phyloP scores from a whole-genome alignment of 2,888 invertebrate species.

The Lycaena phlaeas region DNA sequence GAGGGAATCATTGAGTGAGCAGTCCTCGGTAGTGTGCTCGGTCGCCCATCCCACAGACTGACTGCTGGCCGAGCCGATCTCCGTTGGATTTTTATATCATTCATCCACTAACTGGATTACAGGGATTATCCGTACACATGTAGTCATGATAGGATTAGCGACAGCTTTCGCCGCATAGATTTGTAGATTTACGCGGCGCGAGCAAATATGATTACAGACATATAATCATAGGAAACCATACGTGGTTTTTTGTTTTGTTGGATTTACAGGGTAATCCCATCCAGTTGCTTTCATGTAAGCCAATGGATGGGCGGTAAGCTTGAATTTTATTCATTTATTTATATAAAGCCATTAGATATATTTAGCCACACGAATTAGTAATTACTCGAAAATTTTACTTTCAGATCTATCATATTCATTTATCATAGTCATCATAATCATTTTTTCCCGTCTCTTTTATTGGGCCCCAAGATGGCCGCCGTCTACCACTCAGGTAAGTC shows the following conservation, averaged over 20 bases:
- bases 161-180: slow-evolving; percentile 51
- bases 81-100: slow-evolving; percentile 46
- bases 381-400: too few species aligned
- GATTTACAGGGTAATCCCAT: slow-evolving; percentile 7
- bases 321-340: neutral
- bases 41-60: slow-evolving; percentile 58
- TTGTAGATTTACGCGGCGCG: slow-evolving; percentile 35
- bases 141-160: slow-evolving; percentile 59
- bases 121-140: slow-evolving; percentile 48
- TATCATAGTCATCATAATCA: too few species aligned
- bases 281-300: neutral
- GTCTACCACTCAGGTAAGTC: too few species aligned
- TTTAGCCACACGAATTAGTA: too few species aligned
- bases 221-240: slow-evolving; percentile 29
- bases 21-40: slow-evolving; percentile 59
- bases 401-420: too few species aligned
- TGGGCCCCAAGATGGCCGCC: too few species aligned
- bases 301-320: neutral
- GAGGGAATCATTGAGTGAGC: slow-evolving; percentile 40
- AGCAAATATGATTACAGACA: slow-evolving; percentile 20
- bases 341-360: too few species aligned
- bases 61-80: slow-evolving; percentile 37
- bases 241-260: slow-evolving; percentile 17
- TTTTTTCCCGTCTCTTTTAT: too few species aligned
- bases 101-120: slow-evolving; percentile 45